A percentile compares a stretch with the other conserved stretches of the same genome.
Conservation (phyloP, 2,797 vertebrate genomes). For the Tarsius wallacei region DNA sequence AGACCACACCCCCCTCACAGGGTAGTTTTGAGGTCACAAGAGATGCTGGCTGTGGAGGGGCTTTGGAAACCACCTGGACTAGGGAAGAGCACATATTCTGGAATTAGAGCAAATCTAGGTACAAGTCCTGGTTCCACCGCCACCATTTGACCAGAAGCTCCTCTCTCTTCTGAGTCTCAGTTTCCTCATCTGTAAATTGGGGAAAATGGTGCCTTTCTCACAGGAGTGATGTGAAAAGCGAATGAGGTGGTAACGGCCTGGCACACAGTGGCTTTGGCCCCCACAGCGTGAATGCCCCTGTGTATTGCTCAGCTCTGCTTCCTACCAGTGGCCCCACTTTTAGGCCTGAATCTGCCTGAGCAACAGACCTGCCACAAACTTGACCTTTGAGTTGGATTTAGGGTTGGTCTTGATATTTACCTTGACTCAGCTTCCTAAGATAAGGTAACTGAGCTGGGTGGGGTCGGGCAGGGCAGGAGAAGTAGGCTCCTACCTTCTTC, state of each 20-base stretch:
- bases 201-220: not conserved
- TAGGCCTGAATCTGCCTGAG: not conserved
- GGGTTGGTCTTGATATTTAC: constrained; percentile 64
- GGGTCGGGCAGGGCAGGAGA: not conserved
- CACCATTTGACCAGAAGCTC: not conserved
- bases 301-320: not conserved
- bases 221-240: not conserved
- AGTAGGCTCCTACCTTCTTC: not conserved
- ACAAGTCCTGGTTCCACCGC: not conserved
- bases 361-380: not conserved
- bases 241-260: not conserved
- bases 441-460: constrained; percentile 62
- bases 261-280: not conserved
- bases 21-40: not conserved
- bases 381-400: constrained; percentile 74
- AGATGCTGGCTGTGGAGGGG: not conserved
- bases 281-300: fast-evolving
- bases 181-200: not conserved
- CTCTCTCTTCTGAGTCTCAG: not conserved
- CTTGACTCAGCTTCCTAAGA: constrained; percentile 72
- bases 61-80: not conserved
- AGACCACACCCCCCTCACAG: not conserved
- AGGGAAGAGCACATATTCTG: not conserved
- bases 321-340: not conserved
- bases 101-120: not conserved